Conservation (phyloP, 2,888 invertebrate genomes). For the Caenorhabditis sinica region DNA sequence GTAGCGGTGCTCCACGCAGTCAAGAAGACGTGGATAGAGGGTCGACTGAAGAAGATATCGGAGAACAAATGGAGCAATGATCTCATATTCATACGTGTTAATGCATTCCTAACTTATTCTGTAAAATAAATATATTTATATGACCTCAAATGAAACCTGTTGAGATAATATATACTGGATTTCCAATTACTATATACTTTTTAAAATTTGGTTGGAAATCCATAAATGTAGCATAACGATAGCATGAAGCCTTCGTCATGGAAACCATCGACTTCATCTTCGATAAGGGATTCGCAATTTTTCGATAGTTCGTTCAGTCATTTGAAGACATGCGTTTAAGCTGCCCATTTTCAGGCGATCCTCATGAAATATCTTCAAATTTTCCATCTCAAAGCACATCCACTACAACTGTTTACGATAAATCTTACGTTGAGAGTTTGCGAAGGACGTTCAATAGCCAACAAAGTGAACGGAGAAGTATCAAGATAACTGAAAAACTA, state of each 20-base stretch:
- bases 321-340: neutral
- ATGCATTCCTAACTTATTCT: neutral
- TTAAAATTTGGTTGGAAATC: neutral
- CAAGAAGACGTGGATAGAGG: conserved; percentile 9
- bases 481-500: conserved; percentile 25
- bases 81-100: conserved; percentile 8
- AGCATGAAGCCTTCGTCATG: conserved; percentile 9
- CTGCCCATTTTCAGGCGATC: neutral
- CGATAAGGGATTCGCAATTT: neutral
- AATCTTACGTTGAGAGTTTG: conserved; percentile 38
- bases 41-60: neutral
- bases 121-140: neutral
- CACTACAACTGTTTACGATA: conserved; percentile 9
- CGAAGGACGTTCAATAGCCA: conserved; percentile 20
- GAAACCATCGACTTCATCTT: neutral
- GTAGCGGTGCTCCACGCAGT: conserved; percentile 25
- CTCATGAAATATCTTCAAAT: neutral
- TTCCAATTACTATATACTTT: neutral
- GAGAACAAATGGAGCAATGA: conserved; percentile 27
- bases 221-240: neutral
- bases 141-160: neutral
- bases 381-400: conserved; percentile 3
- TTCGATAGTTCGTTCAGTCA: neutral
- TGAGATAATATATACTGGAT: neutral
- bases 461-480: conserved; percentile 15